phyloP scores from a whole-genome alignment of 2,113 vertebrate species.

The Misgurnus anguillicaudatus region DNA sequence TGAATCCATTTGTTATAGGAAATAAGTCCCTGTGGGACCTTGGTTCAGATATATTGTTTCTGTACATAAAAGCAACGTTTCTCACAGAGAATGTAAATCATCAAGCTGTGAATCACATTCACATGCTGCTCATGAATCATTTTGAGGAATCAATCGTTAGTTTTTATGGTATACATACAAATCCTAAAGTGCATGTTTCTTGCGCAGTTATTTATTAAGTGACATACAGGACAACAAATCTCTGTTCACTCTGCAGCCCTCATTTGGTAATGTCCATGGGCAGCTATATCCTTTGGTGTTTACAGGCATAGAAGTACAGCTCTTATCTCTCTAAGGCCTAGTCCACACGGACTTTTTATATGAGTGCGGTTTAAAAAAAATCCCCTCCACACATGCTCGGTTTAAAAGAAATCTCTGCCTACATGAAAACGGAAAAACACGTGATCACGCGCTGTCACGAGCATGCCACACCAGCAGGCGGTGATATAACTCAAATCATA shows the following conservation, averaged over 20 bases:
- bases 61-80: slow-evolving; percentile 21
- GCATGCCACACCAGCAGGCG: no score
- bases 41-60: slow-evolving; percentile 31
- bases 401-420: no score
- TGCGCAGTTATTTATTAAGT: background rate
- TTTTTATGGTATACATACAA: background rate
- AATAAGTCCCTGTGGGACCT: slow-evolving; percentile 28
- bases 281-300: background rate
- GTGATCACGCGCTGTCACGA: no score
- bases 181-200: slow-evolving; percentile 2
- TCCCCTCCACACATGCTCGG: no score
- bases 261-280: background rate
- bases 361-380: no score
- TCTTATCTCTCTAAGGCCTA: no score
- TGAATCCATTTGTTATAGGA: slow-evolving; percentile 19
- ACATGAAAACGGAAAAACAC: no score
- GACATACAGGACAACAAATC: no score
- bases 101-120: slow-evolving; percentile 30
- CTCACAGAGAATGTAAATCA: slow-evolving; percentile 30
- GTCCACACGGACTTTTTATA: no score
- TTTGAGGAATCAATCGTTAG: slow-evolving; percentile 23
- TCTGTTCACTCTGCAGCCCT: background rate
- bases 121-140: slow-evolving; percentile 15
- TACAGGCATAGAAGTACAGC: background rate
- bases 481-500: no score